Conservation (phyloP, 2,797 vertebrate species). For the Pelodytes ibericus region DNA sequence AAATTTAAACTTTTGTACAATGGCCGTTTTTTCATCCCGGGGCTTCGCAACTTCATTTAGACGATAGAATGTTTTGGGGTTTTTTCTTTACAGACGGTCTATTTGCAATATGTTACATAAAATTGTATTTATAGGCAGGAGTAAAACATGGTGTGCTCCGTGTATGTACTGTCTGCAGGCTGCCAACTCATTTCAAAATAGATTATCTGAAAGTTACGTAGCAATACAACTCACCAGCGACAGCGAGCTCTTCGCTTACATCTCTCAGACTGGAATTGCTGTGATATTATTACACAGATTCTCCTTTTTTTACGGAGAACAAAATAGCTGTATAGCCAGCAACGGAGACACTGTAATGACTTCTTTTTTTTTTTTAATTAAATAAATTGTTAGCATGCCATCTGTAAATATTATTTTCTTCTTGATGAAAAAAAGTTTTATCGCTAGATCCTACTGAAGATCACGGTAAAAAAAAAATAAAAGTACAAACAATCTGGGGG, state of each 20-base stretch:
- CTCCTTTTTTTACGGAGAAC: not conserved
- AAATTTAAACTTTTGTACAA: conserved; percentile 37
- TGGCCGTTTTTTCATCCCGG: conserved; percentile 9
- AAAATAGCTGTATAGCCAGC: not conserved
- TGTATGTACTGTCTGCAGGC: conserved; percentile 14
- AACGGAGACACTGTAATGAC: too few species aligned
- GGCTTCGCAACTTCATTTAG: conserved; percentile 33
- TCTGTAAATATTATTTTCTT: not conserved
- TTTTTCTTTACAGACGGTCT: conserved; percentile 24
- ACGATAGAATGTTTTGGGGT: conserved; percentile 51
- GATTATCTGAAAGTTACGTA: not conserved
- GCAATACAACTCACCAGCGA: conserved; percentile 17
- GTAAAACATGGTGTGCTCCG: conserved; percentile 9
- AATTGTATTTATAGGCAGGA: conserved; percentile 32
- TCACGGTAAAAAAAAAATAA: too few species aligned
- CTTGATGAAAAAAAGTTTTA: too few species aligned
- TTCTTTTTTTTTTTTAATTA: not conserved
- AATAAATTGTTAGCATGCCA: not conserved
- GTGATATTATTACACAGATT: conserved; percentile 6
- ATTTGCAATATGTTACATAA: conserved; percentile 23
- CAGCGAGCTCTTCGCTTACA: conserved; percentile 30
- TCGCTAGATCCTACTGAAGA: too few species aligned
- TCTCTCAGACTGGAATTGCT: conserved; percentile 34
- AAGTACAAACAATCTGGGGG: too few species aligned
- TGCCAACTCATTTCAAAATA: conserved; percentile 29